These are phyloP conservation scores for Drosophila neonasuta DNA, from an alignment of 2,888 invertebrate genomes.

Conservation along the genomic window DNA sequence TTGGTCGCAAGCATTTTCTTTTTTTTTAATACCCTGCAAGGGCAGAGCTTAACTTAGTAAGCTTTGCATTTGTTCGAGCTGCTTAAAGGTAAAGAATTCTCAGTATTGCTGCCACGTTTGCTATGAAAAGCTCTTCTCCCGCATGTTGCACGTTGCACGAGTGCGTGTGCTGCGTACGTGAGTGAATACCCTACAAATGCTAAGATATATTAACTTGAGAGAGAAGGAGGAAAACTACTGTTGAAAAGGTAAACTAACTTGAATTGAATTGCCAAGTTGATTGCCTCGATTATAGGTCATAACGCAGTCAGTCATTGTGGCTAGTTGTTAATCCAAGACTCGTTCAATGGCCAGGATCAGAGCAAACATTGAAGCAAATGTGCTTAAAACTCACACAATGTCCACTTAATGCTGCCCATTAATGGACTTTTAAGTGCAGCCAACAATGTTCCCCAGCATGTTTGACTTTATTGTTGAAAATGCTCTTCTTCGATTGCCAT, in stretches of 20 bases:
- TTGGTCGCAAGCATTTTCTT: conserved; percentile 9
- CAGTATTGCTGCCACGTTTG: conserved; percentile 6
- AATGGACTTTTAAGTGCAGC: conserved; percentile 76
- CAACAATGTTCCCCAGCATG: conserved; percentile 62
- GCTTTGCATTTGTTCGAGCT: neutral
- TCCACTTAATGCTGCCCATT: conserved; percentile 74
- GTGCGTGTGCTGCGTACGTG: conserved; percentile 33
- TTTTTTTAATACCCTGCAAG: conserved; percentile 6
- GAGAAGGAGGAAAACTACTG: no score
- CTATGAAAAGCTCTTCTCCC: neutral
- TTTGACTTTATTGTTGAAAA: conserved; percentile 69
- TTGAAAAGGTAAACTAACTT: neutral
- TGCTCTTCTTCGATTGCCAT: conserved; percentile 57
- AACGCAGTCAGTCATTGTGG: neutral
- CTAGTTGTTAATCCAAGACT: conserved; percentile 38
- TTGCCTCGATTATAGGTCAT: conserved; percentile 21
- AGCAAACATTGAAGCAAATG: conserved; percentile 57
- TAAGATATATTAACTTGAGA: neutral
- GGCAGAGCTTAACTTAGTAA: conserved; percentile 6
- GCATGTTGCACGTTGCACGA: conserved; percentile 1
- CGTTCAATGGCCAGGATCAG: conserved; percentile 37
- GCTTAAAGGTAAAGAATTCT: conserved; percentile 1
- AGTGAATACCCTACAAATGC: conserved; percentile 4
- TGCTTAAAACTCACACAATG: conserved; percentile 67
- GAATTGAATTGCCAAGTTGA: neutral